Percentiles rank a stretch among this genome's conserved stretches.
These are phyloP conservation scores for Brachyhypopomus gauderio DNA, from an alignment of 2,113 vertebrate species.

Conservation along the genomic window DNA sequence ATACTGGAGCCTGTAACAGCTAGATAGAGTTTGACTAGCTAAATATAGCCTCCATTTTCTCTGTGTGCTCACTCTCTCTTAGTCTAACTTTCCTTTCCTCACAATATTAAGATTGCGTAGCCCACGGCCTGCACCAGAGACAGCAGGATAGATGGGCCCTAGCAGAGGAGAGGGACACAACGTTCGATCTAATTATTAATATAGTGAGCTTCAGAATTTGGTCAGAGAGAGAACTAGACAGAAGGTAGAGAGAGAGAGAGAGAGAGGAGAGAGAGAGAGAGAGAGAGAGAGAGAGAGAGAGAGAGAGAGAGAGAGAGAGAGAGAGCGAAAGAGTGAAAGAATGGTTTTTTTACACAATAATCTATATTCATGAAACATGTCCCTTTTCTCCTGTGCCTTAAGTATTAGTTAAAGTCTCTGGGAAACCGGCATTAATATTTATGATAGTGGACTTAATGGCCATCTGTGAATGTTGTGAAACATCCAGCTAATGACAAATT, in stretches of 20 bases:
- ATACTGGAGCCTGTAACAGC: slow-evolving; percentile 18
- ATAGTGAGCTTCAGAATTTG: neutral
- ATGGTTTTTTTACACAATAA: neutral
- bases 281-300: neutral
- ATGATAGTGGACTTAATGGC: slow-evolving; percentile 23
- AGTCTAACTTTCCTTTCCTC: neutral
- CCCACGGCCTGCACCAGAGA: neutral
- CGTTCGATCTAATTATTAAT: neutral
- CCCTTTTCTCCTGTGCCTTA: neutral
- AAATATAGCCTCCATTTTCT: slow-evolving; percentile 1
- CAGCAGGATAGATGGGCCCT: neutral
- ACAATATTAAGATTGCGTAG: neutral
- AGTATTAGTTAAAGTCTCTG: slow-evolving; percentile 18
- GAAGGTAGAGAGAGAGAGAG: neutral
- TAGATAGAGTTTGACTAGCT: neutral
- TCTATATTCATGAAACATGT: slow-evolving; percentile 32
- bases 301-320: neutral
- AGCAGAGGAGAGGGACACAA: neutral
- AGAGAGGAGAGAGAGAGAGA: neutral
- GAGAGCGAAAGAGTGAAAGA: neutral
- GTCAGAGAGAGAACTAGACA: neutral
- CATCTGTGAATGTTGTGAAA: slow-evolving; percentile 13
- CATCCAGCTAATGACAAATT: neutral
- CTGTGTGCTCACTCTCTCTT: neutral
- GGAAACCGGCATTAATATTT: slow-evolving; percentile 29